Evolutionary conservation across 2,888 invertebrate species (phyloP).

Genomic region (Plebejus argus): DNA sequence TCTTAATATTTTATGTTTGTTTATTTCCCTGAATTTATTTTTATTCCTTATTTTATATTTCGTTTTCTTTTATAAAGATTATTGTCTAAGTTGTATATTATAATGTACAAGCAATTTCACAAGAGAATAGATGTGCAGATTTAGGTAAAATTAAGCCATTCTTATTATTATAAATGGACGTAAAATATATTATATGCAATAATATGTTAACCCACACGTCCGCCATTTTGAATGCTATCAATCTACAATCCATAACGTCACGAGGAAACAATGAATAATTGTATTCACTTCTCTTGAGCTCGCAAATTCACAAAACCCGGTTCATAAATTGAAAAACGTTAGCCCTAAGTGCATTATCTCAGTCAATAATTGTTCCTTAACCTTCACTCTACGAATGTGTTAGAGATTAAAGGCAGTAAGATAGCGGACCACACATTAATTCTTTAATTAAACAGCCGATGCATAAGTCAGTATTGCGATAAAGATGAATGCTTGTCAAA

Average conservation of each 20-base stretch:
- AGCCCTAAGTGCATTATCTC: conserved; percentile 9
- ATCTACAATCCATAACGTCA: neutral
- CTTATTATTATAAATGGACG: too few relatives aligned
- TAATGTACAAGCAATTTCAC: too few relatives aligned
- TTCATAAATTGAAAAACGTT: neutral
- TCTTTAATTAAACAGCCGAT: conserved; percentile 53
- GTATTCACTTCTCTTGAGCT: neutral
- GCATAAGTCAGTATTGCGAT: conserved; percentile 57
- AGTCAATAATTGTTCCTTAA: conserved; percentile 34
- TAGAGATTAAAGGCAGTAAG: conserved; percentile 60
- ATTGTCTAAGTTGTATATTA: too few relatives aligned
- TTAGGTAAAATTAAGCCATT: too few relatives aligned
- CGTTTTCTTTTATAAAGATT: neutral
- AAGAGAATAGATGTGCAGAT: too few relatives aligned
- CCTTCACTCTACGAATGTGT: conserved; percentile 58
- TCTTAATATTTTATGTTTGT: neutral
- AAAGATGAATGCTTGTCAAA: conserved; percentile 75
- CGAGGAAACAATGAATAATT: neutral
- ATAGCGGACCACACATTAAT: conserved; percentile 74
- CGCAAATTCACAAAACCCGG: neutral
- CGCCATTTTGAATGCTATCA: too few relatives aligned
- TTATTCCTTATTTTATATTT: neutral
- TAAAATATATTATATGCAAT: too few relatives aligned
- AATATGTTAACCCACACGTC: too few relatives aligned
- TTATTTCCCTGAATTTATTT: neutral